Evolutionary conservation across 2,888 invertebrate species (phyloP).

Genomic region (Sabellastarte sp.): DNA sequence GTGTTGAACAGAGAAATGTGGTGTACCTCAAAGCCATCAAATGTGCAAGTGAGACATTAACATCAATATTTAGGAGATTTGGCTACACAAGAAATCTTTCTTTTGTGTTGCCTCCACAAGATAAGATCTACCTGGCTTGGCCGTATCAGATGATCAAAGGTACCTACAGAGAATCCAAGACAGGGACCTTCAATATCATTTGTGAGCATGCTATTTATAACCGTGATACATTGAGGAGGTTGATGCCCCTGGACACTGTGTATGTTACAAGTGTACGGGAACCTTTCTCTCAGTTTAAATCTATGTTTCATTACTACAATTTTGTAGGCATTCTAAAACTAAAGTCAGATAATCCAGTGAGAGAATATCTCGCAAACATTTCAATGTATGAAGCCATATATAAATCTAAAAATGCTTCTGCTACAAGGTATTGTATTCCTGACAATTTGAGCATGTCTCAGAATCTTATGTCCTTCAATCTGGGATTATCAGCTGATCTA

Average conservation of each 20-base stretch:
- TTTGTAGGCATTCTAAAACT: constrained; percentile 36
- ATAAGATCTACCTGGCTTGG: constrained; percentile 52
- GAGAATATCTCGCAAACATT: constrained; percentile 41
- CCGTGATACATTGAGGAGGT: constrained; percentile 32
- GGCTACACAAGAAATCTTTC: constrained; percentile 42
- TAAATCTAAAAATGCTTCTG: constrained; percentile 25
- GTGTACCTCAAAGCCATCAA: constrained; percentile 57
- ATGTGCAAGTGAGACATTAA: constrained; percentile 53
- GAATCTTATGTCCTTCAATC: constrained; percentile 3
- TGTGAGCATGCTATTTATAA: constrained; percentile 53
- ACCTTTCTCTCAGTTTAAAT: constrained; percentile 49
- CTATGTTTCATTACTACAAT: constrained; percentile 49
- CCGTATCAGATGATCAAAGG: constrained; percentile 41
- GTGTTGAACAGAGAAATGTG: constrained; percentile 40
- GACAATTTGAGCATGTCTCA: neutral
- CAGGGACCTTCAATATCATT: constrained; percentile 42
- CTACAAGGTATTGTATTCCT: constrained; percentile 32
- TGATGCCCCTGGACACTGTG: constrained; percentile 44
- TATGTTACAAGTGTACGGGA: constrained; percentile 51
- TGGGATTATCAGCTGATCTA: neutral
- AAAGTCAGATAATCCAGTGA: constrained; percentile 24
- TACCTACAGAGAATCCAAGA: constrained; percentile 41
- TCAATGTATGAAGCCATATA: constrained; percentile 45
- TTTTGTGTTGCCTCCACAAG: constrained; percentile 43
- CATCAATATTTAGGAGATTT: constrained; percentile 46